Conservation (phyloP, 2,113 vertebrate species). For the zebrafish (Danio rerio) region DNA sequence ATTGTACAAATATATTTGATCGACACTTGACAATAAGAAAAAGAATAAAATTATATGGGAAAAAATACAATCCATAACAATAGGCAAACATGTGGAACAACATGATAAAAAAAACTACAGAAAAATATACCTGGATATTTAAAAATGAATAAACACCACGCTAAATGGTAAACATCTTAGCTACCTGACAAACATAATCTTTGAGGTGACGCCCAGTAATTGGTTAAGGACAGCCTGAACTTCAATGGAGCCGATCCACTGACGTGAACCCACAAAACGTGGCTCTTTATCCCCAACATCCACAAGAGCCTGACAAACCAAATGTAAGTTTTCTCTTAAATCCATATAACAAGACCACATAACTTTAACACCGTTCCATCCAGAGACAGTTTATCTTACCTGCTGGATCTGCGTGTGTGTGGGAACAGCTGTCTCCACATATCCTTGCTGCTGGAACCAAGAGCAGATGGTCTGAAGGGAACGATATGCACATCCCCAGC, state of each 20-base stretch:
- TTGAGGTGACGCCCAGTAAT: constrained; percentile 89
- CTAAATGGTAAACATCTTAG: neutral
- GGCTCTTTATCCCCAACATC: constrained; percentile 90
- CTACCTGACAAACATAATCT: constrained; percentile 94
- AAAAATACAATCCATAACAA: too few species aligned
- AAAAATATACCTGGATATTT: too few species aligned
- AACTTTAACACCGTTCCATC: neutral
- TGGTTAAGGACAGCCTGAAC: constrained; percentile 90
- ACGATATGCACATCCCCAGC: constrained; percentile 97
- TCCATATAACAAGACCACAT: neutral
- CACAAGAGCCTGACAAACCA: constrained; percentile 84
- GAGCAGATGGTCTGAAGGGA: constrained; percentile 96
- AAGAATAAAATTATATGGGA: too few species aligned
- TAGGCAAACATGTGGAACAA: too few species aligned
- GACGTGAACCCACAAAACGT: constrained; percentile 87
- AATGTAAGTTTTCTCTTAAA: neutral
- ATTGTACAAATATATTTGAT: too few species aligned
- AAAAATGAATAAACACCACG: too few species aligned
- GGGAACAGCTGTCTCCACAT: constrained; percentile 80
- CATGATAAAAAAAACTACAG: too few species aligned
- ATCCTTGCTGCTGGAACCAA: constrained; percentile 94
- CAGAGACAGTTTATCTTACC: constrained; percentile 69
- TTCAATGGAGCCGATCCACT: constrained; percentile 98
- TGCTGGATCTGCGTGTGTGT: constrained; percentile 94
- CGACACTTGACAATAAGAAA: too few species aligned